Conservation (phyloP, 2,797 vertebrate species). For the Glossophaga mutica region DNA sequence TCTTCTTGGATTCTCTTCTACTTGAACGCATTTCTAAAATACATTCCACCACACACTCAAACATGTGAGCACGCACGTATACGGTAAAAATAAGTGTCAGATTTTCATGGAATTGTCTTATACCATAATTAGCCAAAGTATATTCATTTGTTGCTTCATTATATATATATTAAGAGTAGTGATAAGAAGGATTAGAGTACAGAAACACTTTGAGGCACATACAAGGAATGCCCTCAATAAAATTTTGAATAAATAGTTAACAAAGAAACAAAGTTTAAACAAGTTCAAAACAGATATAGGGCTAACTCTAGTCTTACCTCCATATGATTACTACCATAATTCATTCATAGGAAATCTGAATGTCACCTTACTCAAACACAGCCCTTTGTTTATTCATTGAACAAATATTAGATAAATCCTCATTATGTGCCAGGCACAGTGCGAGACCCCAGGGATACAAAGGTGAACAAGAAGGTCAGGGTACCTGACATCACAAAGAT, state of each 20-base stretch:
- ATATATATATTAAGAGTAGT: neutral
- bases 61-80: neutral
- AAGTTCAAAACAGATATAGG: neutral
- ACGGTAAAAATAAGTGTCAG: neutral
- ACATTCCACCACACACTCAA: neutral
- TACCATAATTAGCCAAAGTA: neutral
- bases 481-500: neutral
- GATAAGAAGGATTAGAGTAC: neutral
- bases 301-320: neutral
- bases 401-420: neutral
- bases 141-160: neutral
- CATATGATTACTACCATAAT: neutral
- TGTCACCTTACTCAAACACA: neutral
- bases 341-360: neutral
- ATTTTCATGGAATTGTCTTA: neutral
- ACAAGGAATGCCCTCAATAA: neutral
- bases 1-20: neutral
- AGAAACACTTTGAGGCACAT: neutral
- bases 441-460: neutral
- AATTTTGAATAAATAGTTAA: neutral
- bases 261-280: neutral
- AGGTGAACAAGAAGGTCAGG: neutral
- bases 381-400: neutral
- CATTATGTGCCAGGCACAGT: neutral
- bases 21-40: neutral